These are phyloP conservation scores for Solenopsis fugax DNA, from an alignment of 1,140 invertebrate species.

Conservation along the genomic window DNA sequence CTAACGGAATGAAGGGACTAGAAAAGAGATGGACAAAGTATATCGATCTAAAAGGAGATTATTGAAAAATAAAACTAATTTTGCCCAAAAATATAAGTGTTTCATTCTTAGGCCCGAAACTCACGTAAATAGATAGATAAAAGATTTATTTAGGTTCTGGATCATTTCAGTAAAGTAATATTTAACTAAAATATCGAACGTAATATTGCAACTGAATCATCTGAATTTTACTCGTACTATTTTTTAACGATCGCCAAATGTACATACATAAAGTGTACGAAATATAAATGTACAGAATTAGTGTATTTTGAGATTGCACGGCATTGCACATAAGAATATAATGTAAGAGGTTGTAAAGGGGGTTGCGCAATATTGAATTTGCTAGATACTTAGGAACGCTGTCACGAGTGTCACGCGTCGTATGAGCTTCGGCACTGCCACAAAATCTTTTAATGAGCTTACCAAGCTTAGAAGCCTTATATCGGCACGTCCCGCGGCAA, in stretches of 20 bases:
- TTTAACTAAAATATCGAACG: not conserved
- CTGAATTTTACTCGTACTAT: not conserved
- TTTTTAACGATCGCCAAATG: not conserved
- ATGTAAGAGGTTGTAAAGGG: not conserved
- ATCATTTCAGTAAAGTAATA: not conserved
- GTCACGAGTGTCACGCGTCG: not conserved
- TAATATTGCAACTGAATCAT: not conserved
- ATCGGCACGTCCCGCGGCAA: slow-evolving; percentile 35
- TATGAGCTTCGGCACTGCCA: slow-evolving; percentile 61
- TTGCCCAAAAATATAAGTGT: no score
- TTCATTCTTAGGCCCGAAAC: no score
- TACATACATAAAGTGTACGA: not conserved
- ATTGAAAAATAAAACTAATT: no score
- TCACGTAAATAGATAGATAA: not conserved
- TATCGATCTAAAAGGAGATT: no score
- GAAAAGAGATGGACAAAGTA: no score
- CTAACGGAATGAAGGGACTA: no score
- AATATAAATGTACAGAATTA: not conserved
- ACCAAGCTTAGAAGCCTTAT: slow-evolving; percentile 72
- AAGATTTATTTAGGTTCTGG: not conserved
- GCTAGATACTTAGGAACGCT: not conserved
- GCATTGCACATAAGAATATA: not conserved
- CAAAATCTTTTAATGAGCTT: slow-evolving; percentile 80
- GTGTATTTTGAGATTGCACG: not conserved
- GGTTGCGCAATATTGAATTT: slow-evolving; percentile 46